Evolutionary conservation across 1,140 invertebrate genomes (phyloP), one percentile per base, ranked within the genome.

Genomic region (Bombus polaris): DNA sequence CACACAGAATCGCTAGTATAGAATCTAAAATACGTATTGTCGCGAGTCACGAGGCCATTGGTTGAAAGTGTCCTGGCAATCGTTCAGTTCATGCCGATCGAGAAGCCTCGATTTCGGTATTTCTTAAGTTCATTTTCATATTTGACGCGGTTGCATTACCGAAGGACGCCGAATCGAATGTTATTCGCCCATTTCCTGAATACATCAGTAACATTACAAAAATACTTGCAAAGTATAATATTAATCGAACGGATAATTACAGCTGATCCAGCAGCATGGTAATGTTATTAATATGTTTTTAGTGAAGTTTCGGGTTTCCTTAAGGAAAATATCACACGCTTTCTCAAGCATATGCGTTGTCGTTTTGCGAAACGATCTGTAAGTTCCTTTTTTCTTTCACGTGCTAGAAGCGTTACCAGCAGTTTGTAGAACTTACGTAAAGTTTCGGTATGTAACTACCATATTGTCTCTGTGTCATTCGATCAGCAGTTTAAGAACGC

Each of bases 391-490:
- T 42, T 39, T 22, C 32, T 35, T 37, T 10, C 1, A 35, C 0
- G 0, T 71, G 28, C 1, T 71, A 39, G 66, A 37, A 42, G n/a
- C 6, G 1, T 32, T 32, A 35, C 8, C 15, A 28, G 35, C 22
- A 62, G 2, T 65, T 18, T 37, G 2, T 37, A 35, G 57, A 79
- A 87, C 77, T 75, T 32, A 39, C 81, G 78, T 15, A 81, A 47
- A 35, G 70, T 84, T 72, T 47, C 28, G 42, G 53, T 47, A 62
- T 65, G 68, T 74, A 81, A 89, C 65, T 72, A 87, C 75, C 88
- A 89, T 95, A 95, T 95, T 95, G 94, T 95, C 94, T 90, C 74
- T 88, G 80, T 93, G 93, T 94, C 94, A 91, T 90, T 90, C 89
- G 78, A 83, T 93, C 89, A 94, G 94, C 94, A 95, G 93, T 92